phyloP scores from a whole-genome alignment of 1,140 invertebrate species.

The Hylaeus anthracinus region DNA sequence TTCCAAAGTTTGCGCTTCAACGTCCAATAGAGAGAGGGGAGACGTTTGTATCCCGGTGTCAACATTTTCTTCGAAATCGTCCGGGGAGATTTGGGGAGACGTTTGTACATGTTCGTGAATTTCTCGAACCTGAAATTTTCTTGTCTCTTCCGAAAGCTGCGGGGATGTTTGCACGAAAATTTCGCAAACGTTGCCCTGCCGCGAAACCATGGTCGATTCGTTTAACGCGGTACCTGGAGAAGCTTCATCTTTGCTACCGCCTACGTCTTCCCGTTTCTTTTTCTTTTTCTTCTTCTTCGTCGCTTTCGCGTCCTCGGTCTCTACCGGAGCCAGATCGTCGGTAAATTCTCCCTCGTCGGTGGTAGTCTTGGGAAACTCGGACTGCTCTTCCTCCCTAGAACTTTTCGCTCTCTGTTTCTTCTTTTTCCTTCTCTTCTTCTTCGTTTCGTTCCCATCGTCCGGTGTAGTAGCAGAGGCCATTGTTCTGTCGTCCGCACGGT shows the following conservation, averaged over 20 bases:
- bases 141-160: constrained; percentile 26
- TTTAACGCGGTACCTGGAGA: not conserved
- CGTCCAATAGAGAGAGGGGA: too few relatives aligned
- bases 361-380: constrained; percentile 69
- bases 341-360: constrained; percentile 71
- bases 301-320: constrained; percentile 25
- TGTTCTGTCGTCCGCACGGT: constrained; percentile 83
- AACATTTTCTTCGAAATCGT: not conserved
- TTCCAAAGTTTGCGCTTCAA: too few relatives aligned
- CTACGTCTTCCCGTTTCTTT: constrained; percentile 66
- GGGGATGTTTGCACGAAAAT: constrained; percentile 65
- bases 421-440: constrained; percentile 81
- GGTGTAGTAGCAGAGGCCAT: constrained; percentile 76
- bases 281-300: constrained; percentile 62
- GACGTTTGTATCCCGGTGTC: too few relatives aligned
- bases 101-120: constrained; percentile 78
- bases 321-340: constrained; percentile 58
- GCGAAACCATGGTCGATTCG: constrained; percentile 73
- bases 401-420: constrained; percentile 81
- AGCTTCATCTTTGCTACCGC: constrained; percentile 49
- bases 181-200: constrained; percentile 61
- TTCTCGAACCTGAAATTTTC: not conserved
- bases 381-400: constrained; percentile 68
- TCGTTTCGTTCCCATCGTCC: constrained; percentile 67
- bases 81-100: not conserved